Evolutionary conservation across 1,140 invertebrate genomes (phyloP).

Genomic region (Hylyphantes graminicola): DNA sequence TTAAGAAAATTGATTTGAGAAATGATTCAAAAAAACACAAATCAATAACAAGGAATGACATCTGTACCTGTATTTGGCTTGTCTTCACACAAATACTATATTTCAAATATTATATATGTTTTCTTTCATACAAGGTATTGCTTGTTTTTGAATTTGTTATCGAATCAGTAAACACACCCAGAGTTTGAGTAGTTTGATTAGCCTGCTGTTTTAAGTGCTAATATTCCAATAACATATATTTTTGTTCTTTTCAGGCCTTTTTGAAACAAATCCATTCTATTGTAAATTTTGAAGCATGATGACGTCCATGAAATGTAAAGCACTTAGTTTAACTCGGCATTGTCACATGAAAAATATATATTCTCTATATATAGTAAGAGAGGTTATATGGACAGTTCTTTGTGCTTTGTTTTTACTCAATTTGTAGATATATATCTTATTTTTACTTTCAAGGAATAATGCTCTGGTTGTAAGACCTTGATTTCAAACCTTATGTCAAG

Average conservation of each 20-base stretch:
- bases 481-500: too few species aligned
- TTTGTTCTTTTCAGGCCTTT: conserved; percentile 41
- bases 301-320: conserved; percentile 51
- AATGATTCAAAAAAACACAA: too few species aligned
- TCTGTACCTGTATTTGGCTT: neutral
- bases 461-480: too few species aligned
- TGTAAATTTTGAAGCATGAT: conserved; percentile 56
- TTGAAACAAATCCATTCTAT: conserved; percentile 30
- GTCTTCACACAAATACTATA: neutral
- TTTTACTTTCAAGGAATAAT: neutral
- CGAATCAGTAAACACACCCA: too few species aligned
- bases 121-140: neutral
- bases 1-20: too few species aligned
- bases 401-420: neutral
- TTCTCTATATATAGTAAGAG: neutral
- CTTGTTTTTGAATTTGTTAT: too few species aligned
- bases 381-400: conserved; percentile 26
- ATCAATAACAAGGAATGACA: too few species aligned
- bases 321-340: conserved; percentile 46
- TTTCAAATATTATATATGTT: neutral
- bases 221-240: neutral
- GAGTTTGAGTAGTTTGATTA: neutral
- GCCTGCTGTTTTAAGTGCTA: too few species aligned
- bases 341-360: conserved; percentile 38
- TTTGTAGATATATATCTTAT: neutral